Conservation (phyloP, 2,797 vertebrate species). For the Ataeniobius toweri region DNA sequence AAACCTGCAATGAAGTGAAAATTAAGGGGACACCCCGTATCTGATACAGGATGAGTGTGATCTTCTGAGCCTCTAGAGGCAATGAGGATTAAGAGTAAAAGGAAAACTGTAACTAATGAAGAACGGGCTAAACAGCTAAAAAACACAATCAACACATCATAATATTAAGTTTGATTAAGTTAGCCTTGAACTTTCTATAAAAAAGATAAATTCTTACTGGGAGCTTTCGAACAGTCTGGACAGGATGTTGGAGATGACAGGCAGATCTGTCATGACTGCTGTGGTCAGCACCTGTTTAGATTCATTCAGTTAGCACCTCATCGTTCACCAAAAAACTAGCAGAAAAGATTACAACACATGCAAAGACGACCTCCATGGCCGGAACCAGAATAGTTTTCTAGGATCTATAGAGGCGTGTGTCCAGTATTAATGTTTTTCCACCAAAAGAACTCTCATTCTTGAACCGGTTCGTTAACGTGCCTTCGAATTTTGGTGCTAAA, state of each 20-base stretch:
- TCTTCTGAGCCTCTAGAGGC: neutral
- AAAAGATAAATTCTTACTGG: constrained; percentile 83
- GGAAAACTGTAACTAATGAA: neutral
- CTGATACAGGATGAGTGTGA: neutral
- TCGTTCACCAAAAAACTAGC: neutral
- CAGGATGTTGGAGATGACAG: constrained; percentile 95
- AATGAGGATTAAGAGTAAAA: neutral
- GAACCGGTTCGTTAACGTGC: too few relatives aligned
- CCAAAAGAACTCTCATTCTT: too few relatives aligned
- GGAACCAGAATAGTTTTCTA: neutral
- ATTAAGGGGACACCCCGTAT: neutral
- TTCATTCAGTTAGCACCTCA: constrained; percentile 4
- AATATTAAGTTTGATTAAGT: neutral
- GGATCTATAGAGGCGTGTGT: neutral
- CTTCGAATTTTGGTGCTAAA: too few relatives aligned
- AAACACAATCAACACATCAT: neutral
- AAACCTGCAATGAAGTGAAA: neutral
- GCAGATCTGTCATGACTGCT: constrained; percentile 98
- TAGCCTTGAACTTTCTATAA: neutral
- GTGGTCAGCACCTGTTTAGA: constrained; percentile 92
- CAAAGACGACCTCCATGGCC: neutral
- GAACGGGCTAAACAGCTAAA: neutral
- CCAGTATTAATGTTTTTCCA: too few relatives aligned
- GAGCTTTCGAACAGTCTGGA: constrained; percentile 98
- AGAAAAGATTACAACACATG: neutral